Percentiles rank a stretch among this genome's conserved stretches.
Evolutionary conservation across 2,113 vertebrate species (phyloP).

Genomic region (Phasianus colchicus): DNA sequence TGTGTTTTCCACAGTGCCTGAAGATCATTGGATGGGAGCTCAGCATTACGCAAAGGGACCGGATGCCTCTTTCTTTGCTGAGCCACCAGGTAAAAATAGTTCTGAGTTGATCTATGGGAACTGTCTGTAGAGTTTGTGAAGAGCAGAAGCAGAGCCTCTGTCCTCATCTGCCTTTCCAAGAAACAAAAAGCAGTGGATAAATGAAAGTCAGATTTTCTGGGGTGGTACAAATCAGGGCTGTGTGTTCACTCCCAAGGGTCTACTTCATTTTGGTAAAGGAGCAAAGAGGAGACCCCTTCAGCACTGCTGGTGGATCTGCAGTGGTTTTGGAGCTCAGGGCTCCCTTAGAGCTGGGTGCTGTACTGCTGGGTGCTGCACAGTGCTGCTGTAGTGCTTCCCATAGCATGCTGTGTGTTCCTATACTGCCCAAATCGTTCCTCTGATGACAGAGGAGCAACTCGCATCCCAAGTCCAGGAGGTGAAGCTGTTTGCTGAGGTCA

Average conservation of each 20-base stretch:
- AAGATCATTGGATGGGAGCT: constrained; percentile 56
- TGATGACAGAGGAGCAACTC: neutral
- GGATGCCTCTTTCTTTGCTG: constrained; percentile 35
- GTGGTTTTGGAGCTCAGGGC: neutral
- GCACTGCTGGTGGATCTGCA: rapidly evolving
- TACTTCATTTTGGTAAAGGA: neutral
- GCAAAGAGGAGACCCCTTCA: neutral
- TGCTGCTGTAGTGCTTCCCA: too few relatives aligned
- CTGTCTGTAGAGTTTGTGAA: neutral
- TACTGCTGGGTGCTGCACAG: neutral
- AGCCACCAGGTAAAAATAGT: constrained; percentile 65
- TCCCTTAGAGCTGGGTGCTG: neutral
- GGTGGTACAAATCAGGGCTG: neutral
- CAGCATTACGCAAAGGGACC: constrained; percentile 4
- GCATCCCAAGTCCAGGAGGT: neutral
- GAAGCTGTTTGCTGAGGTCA: neutral
- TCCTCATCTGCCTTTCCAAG: neutral
- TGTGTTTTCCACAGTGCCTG: neutral
- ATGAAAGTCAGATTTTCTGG: neutral
- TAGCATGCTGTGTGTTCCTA: too few relatives aligned
- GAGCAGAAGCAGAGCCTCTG: neutral
- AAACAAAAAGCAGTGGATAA: neutral
- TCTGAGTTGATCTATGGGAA: neutral
- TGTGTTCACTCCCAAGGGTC: neutral
- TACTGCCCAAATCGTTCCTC: rapidly evolving